Evolutionary conservation across 1,140 invertebrate species (phyloP), one percentile per base, ranked within the genome.

Genomic region (Aphelenchoides fujianensis): DNA sequence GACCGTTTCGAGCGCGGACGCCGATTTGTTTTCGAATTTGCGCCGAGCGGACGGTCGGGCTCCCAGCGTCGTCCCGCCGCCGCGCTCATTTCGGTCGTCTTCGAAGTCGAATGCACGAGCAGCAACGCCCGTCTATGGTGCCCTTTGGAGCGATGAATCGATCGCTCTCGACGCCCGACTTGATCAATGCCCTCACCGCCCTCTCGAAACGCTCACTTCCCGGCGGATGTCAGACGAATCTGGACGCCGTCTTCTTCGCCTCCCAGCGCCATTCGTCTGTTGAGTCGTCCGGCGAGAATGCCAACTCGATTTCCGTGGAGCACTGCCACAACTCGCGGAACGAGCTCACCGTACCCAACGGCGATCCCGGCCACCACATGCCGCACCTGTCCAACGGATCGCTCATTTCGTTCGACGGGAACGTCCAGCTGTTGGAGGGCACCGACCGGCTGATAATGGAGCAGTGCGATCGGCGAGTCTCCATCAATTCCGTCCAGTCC

Each of bases 401-500:
- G 2, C n/a, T 66, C n/a, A 35, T 66, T 12, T 66, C 63, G 36
- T 66, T 66, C 34, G 19, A 19, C 55, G 59, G 59, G 2, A 66
- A 66, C 53, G 63, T 66, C 16, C 32, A 66, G 53, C 36, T 66
- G 16, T 16, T 66, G 27, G 36, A 30, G 23, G 31, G 16, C 12
- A 35, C 23, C 16, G 63, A 66, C 12, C 31, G 5, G 23, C 55
- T 59, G 12, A 48, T 48, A 23, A 48, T 48, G 41, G 41, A 48
- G 41, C 5, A 59, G 7, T 5, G 55, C 7, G 55, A 59, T 19
- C 55, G 55, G 5, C 55, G 55, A 23, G 19, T 59, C 7, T 7
- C 5, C 7, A 7, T 59, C 5, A 59, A 59, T 19, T 74, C 72
- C n/a, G 59, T 37, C 23, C 74, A 74, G 31, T 74, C 72, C 23